Base-by-base conservation (phyloP, 2,113 vertebrate genomes). In the Myiozetetes cayanensis region DNA sequence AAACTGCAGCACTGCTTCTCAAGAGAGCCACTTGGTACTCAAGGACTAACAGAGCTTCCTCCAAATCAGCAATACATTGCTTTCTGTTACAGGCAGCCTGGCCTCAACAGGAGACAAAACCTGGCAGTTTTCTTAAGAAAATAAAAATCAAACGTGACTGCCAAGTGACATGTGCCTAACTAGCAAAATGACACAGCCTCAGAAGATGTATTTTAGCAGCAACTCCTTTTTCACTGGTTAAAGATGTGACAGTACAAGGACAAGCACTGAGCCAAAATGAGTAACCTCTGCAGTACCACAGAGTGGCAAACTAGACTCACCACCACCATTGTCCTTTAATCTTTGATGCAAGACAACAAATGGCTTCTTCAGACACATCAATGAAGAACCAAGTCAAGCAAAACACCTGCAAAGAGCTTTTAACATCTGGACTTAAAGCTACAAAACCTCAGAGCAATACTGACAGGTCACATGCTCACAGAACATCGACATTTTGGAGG, bases 1-100 rank as follows among this genome's bases (percentile, higher is more conserved):
- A 53, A 73, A 44, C 25, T 31, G 14, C 55, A 85, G 70, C 28
- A 72, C 33, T 21, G 25, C 47, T 55, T 47, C 61, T 47, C 31
- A 39, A 15, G 56, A 79, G n/a, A 63, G 30, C 0, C 0, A 37
- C 24, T 16, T 10, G 8, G n/a, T 62, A 50, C 41, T 58, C 35
- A 43, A 56, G 46, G 22, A 33, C 53, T 8, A 46, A 27, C 3
- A 55, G 28, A 5, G n/a, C n/a, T 50, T 21, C 39, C 56, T 30
- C 18, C 44, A 50, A 50, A 30, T 9, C 67, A 73, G 35, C 52
- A 82, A 17, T 3, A 30, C 18, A 2, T 4, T 19, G 20, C 14
- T 28, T 66, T 47, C n/a, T 5, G 0, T 10, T 37, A 27, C 12
- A 74, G 23, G 39, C 2, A 53, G 52, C 30, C 31, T 46, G 43